Conservation (phyloP, 2,797 vertebrate species). For the Pseudocheirus occidentalis region DNA sequence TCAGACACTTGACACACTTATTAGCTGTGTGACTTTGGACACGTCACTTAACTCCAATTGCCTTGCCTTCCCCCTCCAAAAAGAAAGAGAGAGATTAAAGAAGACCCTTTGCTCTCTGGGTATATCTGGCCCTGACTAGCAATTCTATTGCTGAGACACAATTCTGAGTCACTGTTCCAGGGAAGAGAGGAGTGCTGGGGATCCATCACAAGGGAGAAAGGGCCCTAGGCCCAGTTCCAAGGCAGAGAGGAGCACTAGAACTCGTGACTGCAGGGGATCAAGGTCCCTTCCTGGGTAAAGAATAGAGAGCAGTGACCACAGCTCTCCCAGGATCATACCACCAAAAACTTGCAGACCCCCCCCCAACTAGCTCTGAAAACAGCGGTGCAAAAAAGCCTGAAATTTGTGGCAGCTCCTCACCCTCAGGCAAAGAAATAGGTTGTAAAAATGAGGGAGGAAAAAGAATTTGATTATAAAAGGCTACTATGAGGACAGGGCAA, state of each 20-base stretch:
- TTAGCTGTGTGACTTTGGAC: no score
- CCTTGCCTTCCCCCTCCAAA: no score
- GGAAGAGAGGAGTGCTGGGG: neutral
- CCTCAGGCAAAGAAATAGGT: neutral
- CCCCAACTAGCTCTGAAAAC: neutral
- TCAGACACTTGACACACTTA: no score
- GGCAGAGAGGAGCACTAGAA: neutral
- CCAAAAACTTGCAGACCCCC: neutral
- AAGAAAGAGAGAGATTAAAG: neutral
- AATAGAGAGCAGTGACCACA: neutral
- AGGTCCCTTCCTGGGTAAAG: neutral
- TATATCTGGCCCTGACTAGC: neutral
- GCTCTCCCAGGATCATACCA: neutral
- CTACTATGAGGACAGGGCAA: neutral
- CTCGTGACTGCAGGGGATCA: neutral
- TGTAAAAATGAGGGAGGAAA: neutral
- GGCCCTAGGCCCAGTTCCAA: neutral
- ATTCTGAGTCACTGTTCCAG: neutral
- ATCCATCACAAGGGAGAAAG: neutral
- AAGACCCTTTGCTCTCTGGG: neutral
- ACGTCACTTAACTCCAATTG: no score
- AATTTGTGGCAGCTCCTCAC: neutral
- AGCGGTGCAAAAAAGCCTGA: neutral
- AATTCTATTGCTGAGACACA: neutral
- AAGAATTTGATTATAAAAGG: neutral